Evolutionary conservation across 2,113 vertebrate species (phyloP).

Genomic region (Uria aalge): DNA sequence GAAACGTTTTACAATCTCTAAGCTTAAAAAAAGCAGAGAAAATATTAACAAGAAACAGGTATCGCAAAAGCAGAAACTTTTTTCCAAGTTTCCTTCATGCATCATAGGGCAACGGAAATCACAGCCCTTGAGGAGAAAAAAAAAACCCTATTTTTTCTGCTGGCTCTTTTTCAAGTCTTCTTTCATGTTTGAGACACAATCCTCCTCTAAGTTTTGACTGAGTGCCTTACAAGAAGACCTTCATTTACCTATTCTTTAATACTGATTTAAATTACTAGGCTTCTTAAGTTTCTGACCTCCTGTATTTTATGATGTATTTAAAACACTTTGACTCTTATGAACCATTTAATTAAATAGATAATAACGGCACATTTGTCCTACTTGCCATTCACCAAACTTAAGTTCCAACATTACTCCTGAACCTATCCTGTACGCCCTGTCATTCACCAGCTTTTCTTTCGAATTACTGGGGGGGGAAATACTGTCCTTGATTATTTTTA

Average conservation of each 20-base stretch:
- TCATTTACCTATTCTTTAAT: slow-evolving; percentile 21
- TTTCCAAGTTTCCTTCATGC: not conserved
- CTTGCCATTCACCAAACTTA: slow-evolving; percentile 8
- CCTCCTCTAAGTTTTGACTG: not conserved
- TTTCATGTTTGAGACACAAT: not conserved
- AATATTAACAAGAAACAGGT: not conserved
- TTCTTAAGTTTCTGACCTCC: slow-evolving; percentile 38
- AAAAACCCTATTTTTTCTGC: not conserved
- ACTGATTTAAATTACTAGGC: slow-evolving; percentile 29
- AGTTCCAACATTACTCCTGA: not conserved
- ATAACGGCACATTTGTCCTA: slow-evolving; percentile 30
- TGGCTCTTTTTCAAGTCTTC: not conserved
- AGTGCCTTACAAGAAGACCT: not conserved
- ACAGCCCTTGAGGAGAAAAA: not conserved
- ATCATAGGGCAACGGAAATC: not conserved
- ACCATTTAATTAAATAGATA: slow-evolving; percentile 34
- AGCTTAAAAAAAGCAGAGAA: not conserved
- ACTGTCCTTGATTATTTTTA: not conserved
- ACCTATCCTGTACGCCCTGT: not conserved
- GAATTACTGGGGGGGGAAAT: not conserved
- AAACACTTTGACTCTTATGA: slow-evolving; percentile 10
- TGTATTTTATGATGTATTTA: slow-evolving; percentile 28
- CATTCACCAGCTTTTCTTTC: not conserved
- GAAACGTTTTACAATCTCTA: not conserved
- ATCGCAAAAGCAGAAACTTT: not conserved